A percentile compares a stretch with the other conserved stretches of the same genome.
phyloP scores from a whole-genome alignment of 1,140 invertebrate genomes.

The Octopus bimaculoides region DNA sequence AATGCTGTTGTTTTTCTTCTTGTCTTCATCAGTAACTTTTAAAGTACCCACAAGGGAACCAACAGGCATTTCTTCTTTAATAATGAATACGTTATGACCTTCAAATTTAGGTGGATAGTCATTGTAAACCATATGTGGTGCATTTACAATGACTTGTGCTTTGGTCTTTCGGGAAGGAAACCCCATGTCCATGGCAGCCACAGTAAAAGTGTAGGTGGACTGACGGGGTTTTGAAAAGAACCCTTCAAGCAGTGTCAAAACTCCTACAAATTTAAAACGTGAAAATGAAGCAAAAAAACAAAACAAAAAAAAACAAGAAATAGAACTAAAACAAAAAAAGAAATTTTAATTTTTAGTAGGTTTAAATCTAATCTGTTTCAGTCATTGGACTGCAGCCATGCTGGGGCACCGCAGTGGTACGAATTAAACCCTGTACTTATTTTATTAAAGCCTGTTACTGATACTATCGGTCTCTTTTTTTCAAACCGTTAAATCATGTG shows the following conservation, averaged over 20 bases:
- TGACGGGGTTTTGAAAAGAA: conserved; percentile 19
- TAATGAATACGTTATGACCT: conserved; percentile 14
- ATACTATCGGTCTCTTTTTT: no score
- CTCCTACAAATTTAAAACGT: conserved; percentile 12
- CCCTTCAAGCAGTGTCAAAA: conserved; percentile 16
- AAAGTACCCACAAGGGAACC: conserved; percentile 19
- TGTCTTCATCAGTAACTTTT: conserved; percentile 16
- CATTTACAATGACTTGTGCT: conserved; percentile 15
- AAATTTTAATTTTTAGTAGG: no score
- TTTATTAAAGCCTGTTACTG: no score
- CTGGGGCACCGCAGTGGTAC: no score
- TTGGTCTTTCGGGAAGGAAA: conserved; percentile 16
- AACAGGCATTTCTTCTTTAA: conserved; percentile 20
- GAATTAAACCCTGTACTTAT: no score
- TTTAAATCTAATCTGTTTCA: no score
- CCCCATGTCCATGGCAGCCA: conserved; percentile 21
- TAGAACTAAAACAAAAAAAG: no score
- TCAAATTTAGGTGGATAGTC: conserved; percentile 15
- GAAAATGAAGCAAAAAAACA: neutral
- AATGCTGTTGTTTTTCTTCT: conserved; percentile 8
- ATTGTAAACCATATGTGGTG: conserved; percentile 16
- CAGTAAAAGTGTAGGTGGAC: conserved; percentile 14
- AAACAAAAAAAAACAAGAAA: no score
- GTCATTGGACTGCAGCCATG: no score
- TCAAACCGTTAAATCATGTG: no score